phyloP scores from a whole-genome alignment of 2,113 vertebrate species.

The Buteo buteo region DNA sequence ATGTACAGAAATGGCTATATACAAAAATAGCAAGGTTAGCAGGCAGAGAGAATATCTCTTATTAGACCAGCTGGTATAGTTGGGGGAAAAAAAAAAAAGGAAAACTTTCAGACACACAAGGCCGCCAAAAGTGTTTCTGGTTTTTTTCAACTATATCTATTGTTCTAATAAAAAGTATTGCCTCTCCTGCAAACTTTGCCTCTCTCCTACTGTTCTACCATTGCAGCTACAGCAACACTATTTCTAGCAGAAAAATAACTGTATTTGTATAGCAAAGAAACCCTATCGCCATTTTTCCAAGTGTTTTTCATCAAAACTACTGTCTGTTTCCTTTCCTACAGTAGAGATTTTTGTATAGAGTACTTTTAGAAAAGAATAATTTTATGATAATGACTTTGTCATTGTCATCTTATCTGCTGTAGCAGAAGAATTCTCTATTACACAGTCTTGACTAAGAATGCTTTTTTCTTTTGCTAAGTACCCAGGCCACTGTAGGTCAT shows the following conservation, averaged over 20 bases:
- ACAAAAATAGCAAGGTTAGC: not conserved
- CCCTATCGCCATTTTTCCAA: not conserved
- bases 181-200: not conserved
- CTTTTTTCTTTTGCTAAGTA: constrained; percentile 10
- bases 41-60: not conserved
- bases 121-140: not conserved
- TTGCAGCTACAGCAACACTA: not conserved
- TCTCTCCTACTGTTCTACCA: not conserved
- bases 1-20: not conserved
- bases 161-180: constrained; percentile 25
- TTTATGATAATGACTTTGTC: constrained; percentile 40
- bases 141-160: not conserved
- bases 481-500: not conserved
- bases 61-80: not conserved
- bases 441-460: not conserved
- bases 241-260: not conserved
- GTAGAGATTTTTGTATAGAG: not conserved
- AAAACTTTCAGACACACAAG: not conserved
- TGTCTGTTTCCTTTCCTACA: not conserved
- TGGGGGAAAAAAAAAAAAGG: not conserved
- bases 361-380: constrained; percentile 15
- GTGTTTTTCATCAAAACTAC: not conserved
- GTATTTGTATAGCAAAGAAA: not conserved
- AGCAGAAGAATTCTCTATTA: not conserved
- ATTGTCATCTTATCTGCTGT: constrained; percentile 16